These are phyloP conservation scores for Maccullochella peelii DNA, from an alignment of 2,113 vertebrate species.

Conservation along the genomic window DNA sequence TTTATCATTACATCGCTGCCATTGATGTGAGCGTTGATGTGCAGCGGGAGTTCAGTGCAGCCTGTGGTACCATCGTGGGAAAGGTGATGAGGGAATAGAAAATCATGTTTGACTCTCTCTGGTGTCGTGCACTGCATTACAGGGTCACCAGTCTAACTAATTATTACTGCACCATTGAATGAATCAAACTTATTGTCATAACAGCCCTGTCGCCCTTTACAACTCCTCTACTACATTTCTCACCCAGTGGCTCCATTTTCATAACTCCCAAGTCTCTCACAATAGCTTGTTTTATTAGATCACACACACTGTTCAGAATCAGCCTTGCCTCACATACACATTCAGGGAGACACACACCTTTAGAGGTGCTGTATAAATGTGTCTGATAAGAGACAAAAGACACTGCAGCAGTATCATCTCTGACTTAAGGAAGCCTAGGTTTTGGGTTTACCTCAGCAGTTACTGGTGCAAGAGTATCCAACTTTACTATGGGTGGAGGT, in stretches of 20 bases:
- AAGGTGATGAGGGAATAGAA: slow-evolving; percentile 34
- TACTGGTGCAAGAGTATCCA: too few relatives aligned
- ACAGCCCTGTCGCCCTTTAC: neutral
- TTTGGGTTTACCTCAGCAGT: neutral
- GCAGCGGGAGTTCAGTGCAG: slow-evolving; percentile 21
- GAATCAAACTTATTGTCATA: slow-evolving; percentile 14
- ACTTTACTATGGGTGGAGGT: too few relatives aligned
- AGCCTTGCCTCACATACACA: neutral
- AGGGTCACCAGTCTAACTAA: slow-evolving; percentile 9
- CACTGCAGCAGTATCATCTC: neutral
- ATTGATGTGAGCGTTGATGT: slow-evolving; percentile 47
- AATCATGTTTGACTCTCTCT: neutral
- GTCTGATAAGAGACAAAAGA: neutral
- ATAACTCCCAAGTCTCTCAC: slow-evolving; percentile 7
- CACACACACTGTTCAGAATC: neutral
- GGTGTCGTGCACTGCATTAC: slow-evolving; percentile 14
- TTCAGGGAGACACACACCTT: neutral
- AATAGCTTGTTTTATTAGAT: slow-evolving; percentile 4
- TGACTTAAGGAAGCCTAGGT: neutral
- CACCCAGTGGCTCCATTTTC: slow-evolving; percentile 3
- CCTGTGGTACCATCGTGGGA: slow-evolving; percentile 49
- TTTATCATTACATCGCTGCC: slow-evolving; percentile 11
- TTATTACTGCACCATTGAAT: slow-evolving; percentile 6
- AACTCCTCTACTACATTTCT: neutral
- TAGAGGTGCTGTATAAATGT: neutral